Evolutionary conservation across 2,113 vertebrate species (phyloP), one percentile per base, ranked within the genome.

Genomic region (Coryphaenoides rupestris): DNA sequence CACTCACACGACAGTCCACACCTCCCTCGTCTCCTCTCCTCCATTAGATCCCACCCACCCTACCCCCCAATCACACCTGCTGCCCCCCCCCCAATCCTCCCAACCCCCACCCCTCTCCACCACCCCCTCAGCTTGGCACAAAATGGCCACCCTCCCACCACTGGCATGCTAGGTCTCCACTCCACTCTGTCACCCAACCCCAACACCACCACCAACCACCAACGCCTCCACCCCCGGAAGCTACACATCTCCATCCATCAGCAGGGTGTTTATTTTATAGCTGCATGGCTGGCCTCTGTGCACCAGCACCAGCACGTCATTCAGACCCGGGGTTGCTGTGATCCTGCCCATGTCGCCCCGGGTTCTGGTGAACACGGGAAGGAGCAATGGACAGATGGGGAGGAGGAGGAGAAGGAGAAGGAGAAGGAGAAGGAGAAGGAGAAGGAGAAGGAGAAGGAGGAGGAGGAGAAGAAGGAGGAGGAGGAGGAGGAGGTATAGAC

Each of bases 131-230:
- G 74, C 63, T 82, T 84, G 84, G 80, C 86, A 86, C 79, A 84
- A 87, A 86, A 87, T 86, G 84, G 78, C 77, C 66, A 19, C 75
- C 79, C 75, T 68, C 67, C n/a, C 72, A 77, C 74, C 81, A 69
- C 68, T 80, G 75, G 73, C 63, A 49, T 70, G 72, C 64, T 81
- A 84, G 73, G 73, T 79, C 78, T 83, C 67, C 71, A 63, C 78
- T 83, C 67, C 71, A 63, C 9, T 50, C 15, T n/a, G 47, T 16
- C 47, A n/a, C 47, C 47, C 15, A 14, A n/a, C 6, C 16, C 17
- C 47, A 6, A n/a, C 47, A 14, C 47, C 15, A 16, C 9, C 17
- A 14, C 47, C 3, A n/a, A 14, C 47, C 47, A 14, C 15, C 17
- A n/a, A 9, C 47, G 15, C 15, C 15, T 13, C 15, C n/a, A 50